A percentile compares a stretch with the other conserved stretches of the same genome.
phyloP scores from a whole-genome alignment of 1,140 invertebrate species.

The Vollenhovia emeryi region DNA sequence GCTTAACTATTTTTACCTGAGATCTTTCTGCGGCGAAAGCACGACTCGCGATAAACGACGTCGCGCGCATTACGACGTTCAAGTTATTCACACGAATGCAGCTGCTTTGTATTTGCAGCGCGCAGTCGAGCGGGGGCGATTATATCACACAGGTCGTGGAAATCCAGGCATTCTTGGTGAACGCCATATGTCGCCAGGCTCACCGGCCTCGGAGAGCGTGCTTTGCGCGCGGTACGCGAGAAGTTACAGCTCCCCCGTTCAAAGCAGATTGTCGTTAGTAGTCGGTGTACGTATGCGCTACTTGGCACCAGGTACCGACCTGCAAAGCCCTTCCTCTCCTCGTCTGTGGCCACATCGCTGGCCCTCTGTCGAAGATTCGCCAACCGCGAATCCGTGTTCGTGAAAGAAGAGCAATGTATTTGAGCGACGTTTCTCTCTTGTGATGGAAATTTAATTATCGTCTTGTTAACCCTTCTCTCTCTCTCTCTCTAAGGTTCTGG shows the following conservation, averaged over 20 bases:
- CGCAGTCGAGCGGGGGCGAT: slow-evolving; percentile 56
- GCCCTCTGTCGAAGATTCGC: slow-evolving; percentile 2
- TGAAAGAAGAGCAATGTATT: background rate
- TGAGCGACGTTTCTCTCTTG: slow-evolving; percentile 10
- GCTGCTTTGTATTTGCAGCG: slow-evolving; percentile 73
- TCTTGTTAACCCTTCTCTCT: background rate
- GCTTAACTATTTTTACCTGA: background rate
- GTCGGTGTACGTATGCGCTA: slow-evolving; percentile 3
- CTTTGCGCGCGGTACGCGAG: slow-evolving; percentile 2
- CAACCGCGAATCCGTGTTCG: background rate
- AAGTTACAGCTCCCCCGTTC: slow-evolving; percentile 52
- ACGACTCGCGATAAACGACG: background rate
- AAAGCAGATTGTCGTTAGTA: slow-evolving; percentile 54
- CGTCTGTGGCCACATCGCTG: too few relatives aligned
- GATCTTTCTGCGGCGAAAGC: background rate
- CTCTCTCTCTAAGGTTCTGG: slow-evolving; percentile 6
- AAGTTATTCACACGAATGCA: slow-evolving; percentile 69
- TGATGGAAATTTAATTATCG: slow-evolving; percentile 38
- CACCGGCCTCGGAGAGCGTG: background rate
- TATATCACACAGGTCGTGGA: slow-evolving; percentile 65
- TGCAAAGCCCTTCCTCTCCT: slow-evolving; percentile 5
- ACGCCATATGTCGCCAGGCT: slow-evolving; percentile 68
- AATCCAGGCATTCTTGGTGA: slow-evolving; percentile 70
- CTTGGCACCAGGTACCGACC: slow-evolving; percentile 25
- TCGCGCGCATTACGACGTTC: slow-evolving; percentile 13